Conservation (phyloP, 2,888 invertebrate species). For the Zaprionus lineosus region DNA sequence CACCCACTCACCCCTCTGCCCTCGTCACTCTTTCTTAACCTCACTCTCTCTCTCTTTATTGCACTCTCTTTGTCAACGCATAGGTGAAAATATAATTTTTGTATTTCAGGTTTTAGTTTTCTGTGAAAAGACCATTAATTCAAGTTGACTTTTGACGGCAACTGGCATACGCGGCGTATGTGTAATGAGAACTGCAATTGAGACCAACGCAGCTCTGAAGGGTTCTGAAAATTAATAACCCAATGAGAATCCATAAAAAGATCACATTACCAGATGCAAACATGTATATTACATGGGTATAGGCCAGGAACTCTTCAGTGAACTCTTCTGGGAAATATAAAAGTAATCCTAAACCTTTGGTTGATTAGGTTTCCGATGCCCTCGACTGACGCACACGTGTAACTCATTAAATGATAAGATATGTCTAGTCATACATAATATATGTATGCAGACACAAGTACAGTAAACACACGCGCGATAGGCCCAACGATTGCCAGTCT, state of each 20-base stretch:
- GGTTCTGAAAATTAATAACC: too few relatives aligned
- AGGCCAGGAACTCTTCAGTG: too few relatives aligned
- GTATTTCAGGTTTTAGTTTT: background rate
- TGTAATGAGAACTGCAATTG: constrained; percentile 37
- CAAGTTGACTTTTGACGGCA: constrained; percentile 28
- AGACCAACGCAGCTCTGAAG: too few relatives aligned
- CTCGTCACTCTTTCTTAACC: background rate
- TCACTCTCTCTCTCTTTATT: background rate
- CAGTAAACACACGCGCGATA: constrained; percentile 30
- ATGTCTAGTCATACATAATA: constrained; percentile 26
- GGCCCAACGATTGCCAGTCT: constrained; percentile 51
- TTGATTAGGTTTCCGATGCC: too few relatives aligned
- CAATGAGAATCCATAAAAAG: too few relatives aligned
- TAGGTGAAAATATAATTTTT: background rate
- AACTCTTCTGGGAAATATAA: too few relatives aligned
- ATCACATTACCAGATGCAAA: too few relatives aligned
- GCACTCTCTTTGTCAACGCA: background rate
- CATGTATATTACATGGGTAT: too few relatives aligned
- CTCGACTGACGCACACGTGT: too few relatives aligned
- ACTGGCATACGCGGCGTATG: constrained; percentile 45
- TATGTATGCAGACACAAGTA: background rate
- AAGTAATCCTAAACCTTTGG: too few relatives aligned
- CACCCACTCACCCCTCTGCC: too few relatives aligned
- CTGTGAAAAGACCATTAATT: constrained; percentile 52
- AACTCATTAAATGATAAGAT: constrained; percentile 32